phyloP scores from a whole-genome alignment of 2,113 vertebrate species.

The Pelecanus crispus region DNA sequence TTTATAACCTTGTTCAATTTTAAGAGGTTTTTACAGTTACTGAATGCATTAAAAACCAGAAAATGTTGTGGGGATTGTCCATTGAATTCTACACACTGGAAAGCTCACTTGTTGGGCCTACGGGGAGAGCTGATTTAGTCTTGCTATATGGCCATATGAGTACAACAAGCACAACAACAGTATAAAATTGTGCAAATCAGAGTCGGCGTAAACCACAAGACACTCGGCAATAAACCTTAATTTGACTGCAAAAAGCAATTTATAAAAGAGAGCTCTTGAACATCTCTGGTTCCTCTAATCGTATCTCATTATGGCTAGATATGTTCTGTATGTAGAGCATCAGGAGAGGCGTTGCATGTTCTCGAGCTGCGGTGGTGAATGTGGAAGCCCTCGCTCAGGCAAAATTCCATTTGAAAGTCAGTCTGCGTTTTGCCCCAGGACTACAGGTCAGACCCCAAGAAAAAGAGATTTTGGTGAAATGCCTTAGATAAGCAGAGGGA shows the following conservation, averaged over 20 bases:
- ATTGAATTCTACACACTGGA: neutral
- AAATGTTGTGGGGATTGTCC: neutral
- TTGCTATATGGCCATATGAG: neutral
- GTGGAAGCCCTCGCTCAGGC: neutral
- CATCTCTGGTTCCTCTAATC: neutral
- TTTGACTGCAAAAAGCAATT: constrained; percentile 2
- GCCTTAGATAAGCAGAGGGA: neutral
- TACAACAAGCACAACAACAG: neutral
- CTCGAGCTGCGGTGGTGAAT: neutral
- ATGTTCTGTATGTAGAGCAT: neutral
- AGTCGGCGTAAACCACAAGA: neutral
- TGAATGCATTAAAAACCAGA: constrained; percentile 7
- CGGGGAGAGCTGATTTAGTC: neutral
- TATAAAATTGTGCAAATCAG: neutral
- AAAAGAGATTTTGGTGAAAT: neutral
- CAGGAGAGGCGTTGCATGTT: rapidly evolving
- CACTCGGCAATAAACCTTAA: neutral
- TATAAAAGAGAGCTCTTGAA: neutral
- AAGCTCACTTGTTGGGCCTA: neutral
- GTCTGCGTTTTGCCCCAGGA: neutral
- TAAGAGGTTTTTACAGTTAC: neutral
- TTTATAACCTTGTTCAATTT: constrained; percentile 17
- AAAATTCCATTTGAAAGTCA: neutral
- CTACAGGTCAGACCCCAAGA: neutral
- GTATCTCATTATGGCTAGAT: neutral